Evolutionary conservation across 2,888 invertebrate genomes (phyloP).

Genomic region (Drosophila multiciliata): DNA sequence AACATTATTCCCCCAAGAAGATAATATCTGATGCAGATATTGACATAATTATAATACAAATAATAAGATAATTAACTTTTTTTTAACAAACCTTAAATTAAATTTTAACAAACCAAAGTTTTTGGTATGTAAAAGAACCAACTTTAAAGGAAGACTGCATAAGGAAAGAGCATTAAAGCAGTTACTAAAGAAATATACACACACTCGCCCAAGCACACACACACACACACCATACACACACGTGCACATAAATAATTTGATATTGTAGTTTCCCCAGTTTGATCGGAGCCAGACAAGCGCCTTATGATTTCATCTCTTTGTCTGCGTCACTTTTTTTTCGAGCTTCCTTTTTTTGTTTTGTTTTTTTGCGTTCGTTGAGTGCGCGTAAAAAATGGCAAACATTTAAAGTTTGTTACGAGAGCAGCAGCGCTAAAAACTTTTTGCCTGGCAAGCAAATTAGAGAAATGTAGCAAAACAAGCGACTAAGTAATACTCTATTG

Average conservation of each 20-base stretch:
- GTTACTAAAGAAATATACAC: not conserved
- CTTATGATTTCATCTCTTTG: slow-evolving; percentile 53
- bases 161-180: slow-evolving; percentile 17
- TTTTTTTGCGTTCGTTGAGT: slow-evolving; percentile 4
- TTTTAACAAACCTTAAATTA: not conserved
- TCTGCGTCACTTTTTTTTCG: slow-evolving; percentile 20
- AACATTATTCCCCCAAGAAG: not conserved
- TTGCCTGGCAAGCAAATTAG: slow-evolving; percentile 7
- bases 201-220: not conserved
- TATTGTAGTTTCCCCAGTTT: slow-evolving; percentile 37
- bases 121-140: not conserved
- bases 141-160: not conserved
- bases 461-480: not conserved
- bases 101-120: not conserved
- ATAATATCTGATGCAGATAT: not conserved
- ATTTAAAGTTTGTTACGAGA: slow-evolving; percentile 64
- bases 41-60: not conserved
- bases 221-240: not conserved
- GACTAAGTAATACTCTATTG: not conserved
- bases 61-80: not conserved
- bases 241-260: slow-evolving; percentile 4
- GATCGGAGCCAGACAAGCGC: slow-evolving; percentile 50
- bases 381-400: slow-evolving; percentile 62
- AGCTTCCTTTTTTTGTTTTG: not conserved
- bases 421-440: slow-evolving; percentile 27